These are phyloP conservation scores for Lindbergichthys nudifrons DNA, from an alignment of 2,797 vertebrate genomes.

Conservation along the genomic window DNA sequence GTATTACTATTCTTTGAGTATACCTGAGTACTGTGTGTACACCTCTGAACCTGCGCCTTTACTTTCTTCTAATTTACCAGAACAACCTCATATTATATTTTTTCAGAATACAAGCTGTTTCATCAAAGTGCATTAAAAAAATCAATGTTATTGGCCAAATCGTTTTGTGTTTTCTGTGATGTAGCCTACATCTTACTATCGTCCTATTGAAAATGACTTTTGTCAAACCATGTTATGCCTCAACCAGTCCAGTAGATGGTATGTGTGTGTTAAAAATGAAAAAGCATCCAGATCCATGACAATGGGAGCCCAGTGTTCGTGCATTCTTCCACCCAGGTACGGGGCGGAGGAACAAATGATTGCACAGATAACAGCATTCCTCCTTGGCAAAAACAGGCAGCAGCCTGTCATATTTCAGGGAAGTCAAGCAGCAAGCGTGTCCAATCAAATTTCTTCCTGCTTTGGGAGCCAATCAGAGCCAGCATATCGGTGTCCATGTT, in stretches of 20 bases:
- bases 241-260: conserved; percentile 53
- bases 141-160: not conserved
- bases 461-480: conserved; percentile 72
- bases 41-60: no score
- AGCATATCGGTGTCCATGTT: conserved; percentile 35
- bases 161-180: not conserved
- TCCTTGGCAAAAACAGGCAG: not conserved
- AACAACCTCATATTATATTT: not conserved
- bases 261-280: conserved; percentile 1
- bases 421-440: not conserved
- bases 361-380: not conserved
- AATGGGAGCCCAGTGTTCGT: not conserved
- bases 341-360: not conserved
- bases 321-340: not conserved
- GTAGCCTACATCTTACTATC: not conserved
- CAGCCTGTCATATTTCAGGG: no score
- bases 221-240: not conserved
- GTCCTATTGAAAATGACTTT: not conserved
- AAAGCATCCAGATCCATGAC: not conserved
- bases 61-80: no score
- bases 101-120: not conserved
- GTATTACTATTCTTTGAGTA: no score
- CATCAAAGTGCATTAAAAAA: conserved; percentile 24
- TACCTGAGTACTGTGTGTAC: no score
- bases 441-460: conserved; percentile 56